phyloP scores from a whole-genome alignment of 53 echinoderm and acorn worm species.

The Astropecten irregularis region DNA sequence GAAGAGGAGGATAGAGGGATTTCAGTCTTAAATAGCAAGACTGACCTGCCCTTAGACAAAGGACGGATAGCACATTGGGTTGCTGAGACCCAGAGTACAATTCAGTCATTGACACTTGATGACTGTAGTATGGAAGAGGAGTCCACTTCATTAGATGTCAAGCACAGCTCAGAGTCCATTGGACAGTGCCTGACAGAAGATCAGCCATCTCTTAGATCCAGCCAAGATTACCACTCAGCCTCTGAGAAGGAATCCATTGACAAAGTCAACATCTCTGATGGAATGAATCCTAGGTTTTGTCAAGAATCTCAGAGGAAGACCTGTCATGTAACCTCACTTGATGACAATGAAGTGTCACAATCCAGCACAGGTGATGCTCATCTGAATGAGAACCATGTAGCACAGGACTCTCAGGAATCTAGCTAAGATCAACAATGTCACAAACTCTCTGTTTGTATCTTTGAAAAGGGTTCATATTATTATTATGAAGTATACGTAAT shows the following conservation, averaged over 20 bases:
- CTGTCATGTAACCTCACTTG: not conserved
- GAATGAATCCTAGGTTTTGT: not conserved
- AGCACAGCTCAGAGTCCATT: not conserved
- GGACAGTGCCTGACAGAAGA: not conserved
- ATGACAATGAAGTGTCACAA: not conserved
- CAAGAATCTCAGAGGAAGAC: not conserved
- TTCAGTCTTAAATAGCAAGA: conserved; percentile 51
- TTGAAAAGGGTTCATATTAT: conserved; percentile 1
- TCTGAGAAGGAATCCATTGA: not conserved
- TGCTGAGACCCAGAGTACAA: conserved; percentile 80
- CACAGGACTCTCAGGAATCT: not conserved
- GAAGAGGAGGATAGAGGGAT: conserved; percentile 69
- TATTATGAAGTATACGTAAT: not conserved
- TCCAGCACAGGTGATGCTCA: not conserved
- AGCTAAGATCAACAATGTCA: not conserved
- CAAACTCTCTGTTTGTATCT: not conserved
- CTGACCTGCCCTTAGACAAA: conserved; percentile 55
- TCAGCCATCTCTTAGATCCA: not conserved
- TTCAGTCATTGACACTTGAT: conserved; percentile 48
- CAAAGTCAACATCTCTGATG: not conserved
- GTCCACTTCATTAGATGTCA: not conserved
- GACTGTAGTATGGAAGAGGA: not conserved
- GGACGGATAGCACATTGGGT: conserved; percentile 87
- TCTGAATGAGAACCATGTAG: not conserved
- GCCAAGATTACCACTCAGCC: not conserved